Conservation (phyloP, 2,113 vertebrate genomes). For the Marmota flaviventris region DNA sequence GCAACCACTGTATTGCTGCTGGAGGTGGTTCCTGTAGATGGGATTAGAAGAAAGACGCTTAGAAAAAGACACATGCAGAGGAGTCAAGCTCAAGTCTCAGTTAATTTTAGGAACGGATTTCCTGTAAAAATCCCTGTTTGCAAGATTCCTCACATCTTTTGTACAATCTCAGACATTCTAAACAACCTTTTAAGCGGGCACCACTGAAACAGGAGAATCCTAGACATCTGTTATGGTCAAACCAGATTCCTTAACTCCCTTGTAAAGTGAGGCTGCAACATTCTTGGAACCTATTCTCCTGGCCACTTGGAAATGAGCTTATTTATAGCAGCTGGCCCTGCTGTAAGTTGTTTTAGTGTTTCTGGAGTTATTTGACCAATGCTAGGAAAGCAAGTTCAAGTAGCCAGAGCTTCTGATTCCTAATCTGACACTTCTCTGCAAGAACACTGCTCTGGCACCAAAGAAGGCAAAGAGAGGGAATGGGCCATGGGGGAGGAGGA, state of each 20-base stretch:
- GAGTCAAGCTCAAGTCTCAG: background rate
- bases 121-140: background rate
- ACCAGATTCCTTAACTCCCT: constrained; percentile 4
- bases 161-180: constrained; percentile 5
- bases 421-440: background rate
- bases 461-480: background rate
- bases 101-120: constrained; percentile 13
- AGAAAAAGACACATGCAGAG: background rate
- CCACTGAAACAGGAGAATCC: background rate
- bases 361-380: background rate
- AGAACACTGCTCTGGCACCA: background rate
- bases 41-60: constrained; percentile 57
- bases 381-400: background rate
- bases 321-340: background rate
- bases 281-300: background rate
- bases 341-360: background rate
- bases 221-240: constrained; percentile 18
- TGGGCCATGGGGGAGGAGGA: background rate
- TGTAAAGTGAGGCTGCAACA: background rate
- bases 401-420: background rate
- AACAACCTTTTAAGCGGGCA: background rate
- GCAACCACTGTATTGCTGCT: constrained; percentile 98
- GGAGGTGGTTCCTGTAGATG: constrained; percentile 94
- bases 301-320: background rate
- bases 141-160: background rate